Percentiles rank a stretch among this genome's conserved stretches.
phyloP scores from a whole-genome alignment of 2,888 invertebrate species.

The Lasioglossum marginatum region DNA sequence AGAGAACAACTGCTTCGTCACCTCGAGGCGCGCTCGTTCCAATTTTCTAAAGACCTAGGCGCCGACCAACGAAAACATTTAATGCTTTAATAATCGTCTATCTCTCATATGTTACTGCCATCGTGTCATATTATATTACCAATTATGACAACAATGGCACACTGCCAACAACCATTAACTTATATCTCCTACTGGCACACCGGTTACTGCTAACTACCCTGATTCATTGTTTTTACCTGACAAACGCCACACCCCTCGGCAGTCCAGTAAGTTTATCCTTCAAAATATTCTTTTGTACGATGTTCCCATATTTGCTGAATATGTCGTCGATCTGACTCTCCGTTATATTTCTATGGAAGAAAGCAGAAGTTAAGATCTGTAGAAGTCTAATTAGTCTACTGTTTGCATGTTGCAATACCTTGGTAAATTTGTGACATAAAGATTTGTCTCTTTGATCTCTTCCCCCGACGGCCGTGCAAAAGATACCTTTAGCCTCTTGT shows the following conservation, averaged over 20 bases:
- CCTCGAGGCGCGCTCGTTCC: not conserved
- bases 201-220: not conserved
- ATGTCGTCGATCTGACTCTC: slow-evolving; percentile 93
- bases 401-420: slow-evolving; percentile 83
- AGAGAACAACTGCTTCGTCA: slow-evolving; percentile 63
- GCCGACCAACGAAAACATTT: slow-evolving; percentile 8
- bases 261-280: slow-evolving; percentile 95
- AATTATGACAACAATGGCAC: slow-evolving; percentile 53
- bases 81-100: not conserved
- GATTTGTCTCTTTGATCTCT: slow-evolving; percentile 96
- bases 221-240: slow-evolving; percentile 88
- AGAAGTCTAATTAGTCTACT: not conserved
- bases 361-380: not conserved
- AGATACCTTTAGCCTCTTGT: slow-evolving; percentile 97
- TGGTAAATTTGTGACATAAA: slow-evolving; percentile 97
- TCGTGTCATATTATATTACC: slow-evolving; percentile 3
- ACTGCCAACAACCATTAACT: slow-evolving; percentile 32
- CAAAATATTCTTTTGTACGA: slow-evolving; percentile 96
- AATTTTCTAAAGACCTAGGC: not conserved
- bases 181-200: slow-evolving; percentile 6
- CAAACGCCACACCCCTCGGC: slow-evolving; percentile 96
- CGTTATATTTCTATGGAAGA: slow-evolving; percentile 88
- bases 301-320: slow-evolving; percentile 95
- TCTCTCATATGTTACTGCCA: not conserved
- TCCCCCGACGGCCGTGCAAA: slow-evolving; percentile 96